Evolutionary conservation across 2,797 vertebrate genomes (phyloP).

Genomic region (Siniperca undulata): DNA sequence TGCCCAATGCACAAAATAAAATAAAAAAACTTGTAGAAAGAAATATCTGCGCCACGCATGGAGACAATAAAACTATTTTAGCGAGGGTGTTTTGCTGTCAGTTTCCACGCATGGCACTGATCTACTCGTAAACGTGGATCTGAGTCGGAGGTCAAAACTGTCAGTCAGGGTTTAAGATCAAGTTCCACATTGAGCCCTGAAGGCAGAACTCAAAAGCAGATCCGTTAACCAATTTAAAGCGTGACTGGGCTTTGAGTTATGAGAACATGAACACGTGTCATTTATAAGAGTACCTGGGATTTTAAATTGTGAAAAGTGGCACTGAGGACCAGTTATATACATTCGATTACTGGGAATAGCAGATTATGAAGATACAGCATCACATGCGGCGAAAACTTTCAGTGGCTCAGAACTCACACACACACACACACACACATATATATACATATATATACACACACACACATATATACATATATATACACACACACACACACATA

Average conservation of each 20-base stretch:
- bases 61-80: constrained; percentile 42
- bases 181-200: constrained; percentile 74
- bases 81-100: constrained; percentile 25
- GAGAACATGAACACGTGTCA: constrained; percentile 66
- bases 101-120: constrained; percentile 53
- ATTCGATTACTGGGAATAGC: not conserved
- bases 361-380: constrained; percentile 14
- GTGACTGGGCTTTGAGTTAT: constrained; percentile 68
- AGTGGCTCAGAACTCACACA: constrained; percentile 11
- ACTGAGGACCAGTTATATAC: not conserved
- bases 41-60: constrained; percentile 22
- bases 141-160: constrained; percentile 74
- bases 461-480: not conserved
- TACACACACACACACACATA: too few relatives aligned
- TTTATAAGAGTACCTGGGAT: constrained; percentile 35
- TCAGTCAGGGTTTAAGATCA: constrained; percentile 79
- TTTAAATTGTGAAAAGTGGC: constrained; percentile 29
- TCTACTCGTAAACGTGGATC: constrained; percentile 74
- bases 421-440: not conserved
- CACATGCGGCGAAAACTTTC: constrained; percentile 58
- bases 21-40: not conserved
- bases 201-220: constrained; percentile 72
- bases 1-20: not conserved
- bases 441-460: not conserved
- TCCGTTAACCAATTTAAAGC: constrained; percentile 73